phyloP scores from a whole-genome alignment of 2,888 invertebrate species.

The Drosophila formosana region DNA sequence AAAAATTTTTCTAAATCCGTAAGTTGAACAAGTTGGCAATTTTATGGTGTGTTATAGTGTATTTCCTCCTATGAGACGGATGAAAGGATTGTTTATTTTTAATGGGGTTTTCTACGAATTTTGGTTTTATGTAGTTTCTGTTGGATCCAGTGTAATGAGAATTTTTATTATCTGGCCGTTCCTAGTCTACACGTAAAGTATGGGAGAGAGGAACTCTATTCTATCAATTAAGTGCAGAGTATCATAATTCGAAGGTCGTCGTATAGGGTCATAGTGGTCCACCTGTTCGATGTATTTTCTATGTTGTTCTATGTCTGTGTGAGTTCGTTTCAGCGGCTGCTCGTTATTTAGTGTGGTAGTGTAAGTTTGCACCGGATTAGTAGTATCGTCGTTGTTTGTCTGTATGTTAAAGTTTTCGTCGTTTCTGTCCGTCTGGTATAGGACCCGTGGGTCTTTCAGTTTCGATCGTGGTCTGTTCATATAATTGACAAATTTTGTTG shows the following conservation, averaged over 20 bases:
- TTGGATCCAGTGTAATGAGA: too few species aligned
- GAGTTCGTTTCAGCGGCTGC: background rate
- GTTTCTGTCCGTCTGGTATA: too few species aligned
- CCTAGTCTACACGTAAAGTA: too few species aligned
- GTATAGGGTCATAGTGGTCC: background rate
- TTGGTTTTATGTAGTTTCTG: too few species aligned
- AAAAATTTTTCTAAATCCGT: too few species aligned
- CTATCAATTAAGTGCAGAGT: constrained; percentile 5
- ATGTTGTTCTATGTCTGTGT: background rate
- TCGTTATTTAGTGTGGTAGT: background rate
- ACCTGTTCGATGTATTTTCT: background rate
- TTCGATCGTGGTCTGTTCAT: too few species aligned
- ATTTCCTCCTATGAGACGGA: background rate
- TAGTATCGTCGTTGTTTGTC: background rate
- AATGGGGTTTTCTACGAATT: too few species aligned
- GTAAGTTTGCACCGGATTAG: background rate
- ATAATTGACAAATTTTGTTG: too few species aligned
- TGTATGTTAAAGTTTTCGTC: background rate
- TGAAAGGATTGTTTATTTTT: background rate
- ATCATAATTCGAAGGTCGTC: too few species aligned
- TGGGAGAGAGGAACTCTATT: background rate
- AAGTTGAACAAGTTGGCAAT: constrained; percentile 1
- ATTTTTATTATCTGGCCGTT: too few species aligned
- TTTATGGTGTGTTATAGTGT: constrained; percentile 3
- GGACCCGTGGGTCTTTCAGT: too few species aligned